Conservation (phyloP, 2,888 invertebrate genomes). For the Idaea biselata region DNA sequence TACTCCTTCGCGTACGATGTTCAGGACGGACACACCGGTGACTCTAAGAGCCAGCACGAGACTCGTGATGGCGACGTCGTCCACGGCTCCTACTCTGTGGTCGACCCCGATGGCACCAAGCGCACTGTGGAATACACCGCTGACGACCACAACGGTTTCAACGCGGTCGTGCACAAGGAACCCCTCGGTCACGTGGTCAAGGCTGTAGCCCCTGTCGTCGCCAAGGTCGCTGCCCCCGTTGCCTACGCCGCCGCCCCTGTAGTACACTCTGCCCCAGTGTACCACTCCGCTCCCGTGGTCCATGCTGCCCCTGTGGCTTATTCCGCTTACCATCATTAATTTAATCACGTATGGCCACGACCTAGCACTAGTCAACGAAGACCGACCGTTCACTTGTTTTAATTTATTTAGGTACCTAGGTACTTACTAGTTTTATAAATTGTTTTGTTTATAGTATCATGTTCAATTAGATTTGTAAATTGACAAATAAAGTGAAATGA, state of each 20-base stretch:
- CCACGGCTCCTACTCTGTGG: slow-evolving; percentile 72
- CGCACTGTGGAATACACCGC: slow-evolving; percentile 76
- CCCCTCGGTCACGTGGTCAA: slow-evolving; percentile 52
- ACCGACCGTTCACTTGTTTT: background rate
- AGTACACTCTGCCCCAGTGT: slow-evolving; percentile 34
- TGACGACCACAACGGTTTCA: slow-evolving; percentile 72
- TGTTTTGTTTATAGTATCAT: too few species aligned
- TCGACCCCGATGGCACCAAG: slow-evolving; percentile 75
- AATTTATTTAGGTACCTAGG: background rate
- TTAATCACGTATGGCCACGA: background rate
- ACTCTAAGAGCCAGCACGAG: slow-evolving; percentile 75
- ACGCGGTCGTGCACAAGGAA: slow-evolving; percentile 73
- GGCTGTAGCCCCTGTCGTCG: slow-evolving; percentile 42
- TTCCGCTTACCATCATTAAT: slow-evolving; percentile 18
- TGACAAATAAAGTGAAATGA: too few species aligned
- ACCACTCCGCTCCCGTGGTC: slow-evolving; percentile 13
- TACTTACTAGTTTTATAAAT: too few species aligned
- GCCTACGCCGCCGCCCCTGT: slow-evolving; percentile 40
- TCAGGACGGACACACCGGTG: slow-evolving; percentile 70
- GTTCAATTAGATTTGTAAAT: too few species aligned
- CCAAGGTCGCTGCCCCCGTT: slow-evolving; percentile 44
- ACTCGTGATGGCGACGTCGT: slow-evolving; percentile 76
- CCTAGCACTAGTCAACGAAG: background rate
- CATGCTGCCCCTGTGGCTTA: slow-evolving; percentile 28
- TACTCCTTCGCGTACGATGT: slow-evolving; percentile 78